Percentiles rank a stretch among this genome's conserved stretches.
Conservation (phyloP, 2,797 vertebrate genomes). For the Acanthurus lineatus region DNA sequence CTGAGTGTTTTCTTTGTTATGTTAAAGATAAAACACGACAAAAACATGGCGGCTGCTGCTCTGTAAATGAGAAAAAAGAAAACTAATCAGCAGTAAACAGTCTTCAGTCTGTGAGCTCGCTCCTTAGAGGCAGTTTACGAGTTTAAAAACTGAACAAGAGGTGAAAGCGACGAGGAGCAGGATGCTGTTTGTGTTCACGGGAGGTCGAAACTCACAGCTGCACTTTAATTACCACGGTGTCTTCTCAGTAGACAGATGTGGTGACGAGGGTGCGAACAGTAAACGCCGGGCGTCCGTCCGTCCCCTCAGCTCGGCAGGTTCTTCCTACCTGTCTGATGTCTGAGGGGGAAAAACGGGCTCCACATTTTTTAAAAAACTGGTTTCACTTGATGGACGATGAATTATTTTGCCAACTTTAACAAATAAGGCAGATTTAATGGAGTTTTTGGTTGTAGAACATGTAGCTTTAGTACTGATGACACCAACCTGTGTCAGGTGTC, state of each 20-base stretch:
- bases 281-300: conserved; percentile 41
- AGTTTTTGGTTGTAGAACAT: neutral
- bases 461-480: neutral
- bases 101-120: too few relatives aligned
- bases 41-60: too few relatives aligned
- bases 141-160: neutral
- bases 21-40: too few relatives aligned
- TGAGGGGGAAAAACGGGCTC: conserved; percentile 11
- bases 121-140: too few relatives aligned
- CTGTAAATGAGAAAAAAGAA: too few relatives aligned
- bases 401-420: neutral
- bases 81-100: too few relatives aligned
- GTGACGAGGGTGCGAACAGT: conserved; percentile 81
- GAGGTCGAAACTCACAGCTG: conserved; percentile 18
- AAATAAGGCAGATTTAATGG: neutral
- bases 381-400: neutral
- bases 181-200: neutral
- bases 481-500: neutral
- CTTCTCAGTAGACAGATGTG: conserved; percentile 66
- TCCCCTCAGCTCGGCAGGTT: conserved; percentile 10
- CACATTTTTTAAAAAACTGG: conserved; percentile 31
- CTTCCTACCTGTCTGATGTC: conserved; percentile 18
- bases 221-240: conserved; percentile 79
- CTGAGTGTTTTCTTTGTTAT: too few relatives aligned
- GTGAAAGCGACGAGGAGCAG: neutral